Evolutionary conservation across 2,113 vertebrate species (phyloP).

Genomic region (Turnix velox): DNA sequence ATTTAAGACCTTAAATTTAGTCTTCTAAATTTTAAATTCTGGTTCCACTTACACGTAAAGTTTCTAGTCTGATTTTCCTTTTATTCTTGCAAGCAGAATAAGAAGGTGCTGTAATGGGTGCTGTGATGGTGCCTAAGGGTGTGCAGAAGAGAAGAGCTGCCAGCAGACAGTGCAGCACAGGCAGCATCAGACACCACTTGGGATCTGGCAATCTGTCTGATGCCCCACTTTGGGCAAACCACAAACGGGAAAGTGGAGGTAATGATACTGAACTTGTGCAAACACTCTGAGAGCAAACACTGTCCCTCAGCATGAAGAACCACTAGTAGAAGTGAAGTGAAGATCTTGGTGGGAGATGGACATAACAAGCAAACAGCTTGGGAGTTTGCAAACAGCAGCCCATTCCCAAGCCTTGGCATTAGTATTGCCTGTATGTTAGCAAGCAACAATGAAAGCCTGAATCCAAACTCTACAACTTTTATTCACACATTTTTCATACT

Average conservation of each 20-base stretch:
- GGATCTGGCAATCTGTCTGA: not conserved
- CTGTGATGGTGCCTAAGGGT: too few relatives aligned
- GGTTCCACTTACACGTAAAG: not conserved
- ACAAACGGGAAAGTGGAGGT: not conserved
- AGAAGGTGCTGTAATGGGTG: not conserved
- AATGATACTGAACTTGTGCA: not conserved
- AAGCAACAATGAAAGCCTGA: not conserved
- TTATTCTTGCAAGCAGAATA: not conserved
- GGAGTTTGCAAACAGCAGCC: accelerated
- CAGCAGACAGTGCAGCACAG: not conserved
- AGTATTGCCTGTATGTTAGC: not conserved
- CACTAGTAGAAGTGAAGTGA: accelerated
- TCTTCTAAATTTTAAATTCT: not conserved
- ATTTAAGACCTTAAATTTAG: not conserved
- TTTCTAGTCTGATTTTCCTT: not conserved
- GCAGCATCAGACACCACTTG: not conserved
- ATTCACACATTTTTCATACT: not conserved
- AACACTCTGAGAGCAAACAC: not conserved
- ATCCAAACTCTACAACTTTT: not conserved
- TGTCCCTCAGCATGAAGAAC: not conserved
- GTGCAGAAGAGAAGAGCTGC: not conserved
- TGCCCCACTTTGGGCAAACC: accelerated
- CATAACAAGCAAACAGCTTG: not conserved
- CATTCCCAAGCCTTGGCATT: not conserved
- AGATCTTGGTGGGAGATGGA: accelerated